Percentiles rank a stretch among this genome's conserved stretches.
These are phyloP conservation scores for Troglohyphantes excavatus DNA, from an alignment of 2,888 invertebrate species.

Conservation along the genomic window DNA sequence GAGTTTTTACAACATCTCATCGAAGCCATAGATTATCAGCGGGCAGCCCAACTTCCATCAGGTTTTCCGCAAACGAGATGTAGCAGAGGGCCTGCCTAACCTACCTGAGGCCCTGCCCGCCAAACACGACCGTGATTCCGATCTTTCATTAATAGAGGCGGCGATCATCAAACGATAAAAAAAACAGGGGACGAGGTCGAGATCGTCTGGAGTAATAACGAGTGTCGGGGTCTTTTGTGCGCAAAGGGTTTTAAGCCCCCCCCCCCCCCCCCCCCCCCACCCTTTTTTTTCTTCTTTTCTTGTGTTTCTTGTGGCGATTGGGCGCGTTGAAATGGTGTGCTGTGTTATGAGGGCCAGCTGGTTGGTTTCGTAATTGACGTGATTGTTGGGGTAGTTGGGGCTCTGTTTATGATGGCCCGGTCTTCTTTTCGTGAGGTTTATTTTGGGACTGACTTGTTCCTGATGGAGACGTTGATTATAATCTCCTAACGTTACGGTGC, in stretches of 20 bases:
- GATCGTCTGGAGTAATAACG: constrained; percentile 37
- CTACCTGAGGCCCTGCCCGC: constrained; percentile 1
- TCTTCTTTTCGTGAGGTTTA: too few species aligned
- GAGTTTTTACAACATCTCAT: constrained; percentile 24
- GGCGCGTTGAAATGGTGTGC: constrained; percentile 56
- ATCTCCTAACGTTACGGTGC: background rate
- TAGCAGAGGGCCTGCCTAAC: too few species aligned
- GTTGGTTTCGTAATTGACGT: constrained; percentile 18
- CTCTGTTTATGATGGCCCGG: background rate
- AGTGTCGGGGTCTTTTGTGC: constrained; percentile 48
- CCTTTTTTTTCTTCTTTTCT: background rate
- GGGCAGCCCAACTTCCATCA: background rate
- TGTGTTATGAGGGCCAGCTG: constrained; percentile 16
- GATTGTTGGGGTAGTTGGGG: background rate
- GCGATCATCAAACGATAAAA: constrained; percentile 50
- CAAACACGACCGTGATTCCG: constrained; percentile 50
- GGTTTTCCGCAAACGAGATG: background rate
- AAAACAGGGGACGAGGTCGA: background rate
- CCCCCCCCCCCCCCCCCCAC: background rate
- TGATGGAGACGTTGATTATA: background rate
- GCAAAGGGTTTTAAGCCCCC: constrained; percentile 29
- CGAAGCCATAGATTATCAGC: constrained; percentile 31
- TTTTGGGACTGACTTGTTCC: background rate
- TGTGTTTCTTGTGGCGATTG: constrained; percentile 22
- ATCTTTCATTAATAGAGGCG: constrained; percentile 67